Evolutionary conservation across 1,140 invertebrate species (phyloP).

Genomic region (Papilio dardanus): DNA sequence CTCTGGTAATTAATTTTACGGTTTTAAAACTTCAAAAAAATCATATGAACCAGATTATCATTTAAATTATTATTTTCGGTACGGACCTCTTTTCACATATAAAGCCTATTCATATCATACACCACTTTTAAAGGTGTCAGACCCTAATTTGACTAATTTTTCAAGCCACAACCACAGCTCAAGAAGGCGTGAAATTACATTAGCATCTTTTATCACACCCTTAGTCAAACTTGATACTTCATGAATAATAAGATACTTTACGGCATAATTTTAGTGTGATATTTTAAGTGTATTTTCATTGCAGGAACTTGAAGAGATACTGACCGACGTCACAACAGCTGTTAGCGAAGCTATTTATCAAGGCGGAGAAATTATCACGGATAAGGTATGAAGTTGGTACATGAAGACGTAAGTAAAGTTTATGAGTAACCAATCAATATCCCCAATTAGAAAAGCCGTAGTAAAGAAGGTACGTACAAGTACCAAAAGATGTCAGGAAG

Average conservation of each 20-base stretch:
- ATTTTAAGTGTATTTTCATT: conserved; percentile 59
- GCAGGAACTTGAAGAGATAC: conserved; percentile 94
- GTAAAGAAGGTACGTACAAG: too few species aligned
- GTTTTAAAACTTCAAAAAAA: not conserved
- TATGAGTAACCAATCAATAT: too few species aligned
- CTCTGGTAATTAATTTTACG: not conserved
- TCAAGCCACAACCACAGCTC: conserved; percentile 3
- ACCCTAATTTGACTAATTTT: conserved; percentile 31
- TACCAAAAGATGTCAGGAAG: too few species aligned
- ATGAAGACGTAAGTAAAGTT: not conserved
- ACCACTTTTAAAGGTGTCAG: not conserved
- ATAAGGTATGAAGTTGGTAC: conserved; percentile 86
- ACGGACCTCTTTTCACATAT: not conserved
- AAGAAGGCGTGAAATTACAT: conserved; percentile 32
- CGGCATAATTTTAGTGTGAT: not conserved
- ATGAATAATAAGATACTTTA: conserved; percentile 23
- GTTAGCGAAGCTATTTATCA: conserved; percentile 91
- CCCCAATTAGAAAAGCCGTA: too few species aligned
- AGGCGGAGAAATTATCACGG: conserved; percentile 90
- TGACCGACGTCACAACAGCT: conserved; percentile 91
- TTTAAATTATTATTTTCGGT: too few species aligned
- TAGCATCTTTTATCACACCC: conserved; percentile 30
- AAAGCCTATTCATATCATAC: not conserved
- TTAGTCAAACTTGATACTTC: not conserved
- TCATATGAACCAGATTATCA: not conserved